Evolutionary conservation across 2,797 vertebrate genomes (phyloP).

Genomic region (Gymnodraco acuticeps): DNA sequence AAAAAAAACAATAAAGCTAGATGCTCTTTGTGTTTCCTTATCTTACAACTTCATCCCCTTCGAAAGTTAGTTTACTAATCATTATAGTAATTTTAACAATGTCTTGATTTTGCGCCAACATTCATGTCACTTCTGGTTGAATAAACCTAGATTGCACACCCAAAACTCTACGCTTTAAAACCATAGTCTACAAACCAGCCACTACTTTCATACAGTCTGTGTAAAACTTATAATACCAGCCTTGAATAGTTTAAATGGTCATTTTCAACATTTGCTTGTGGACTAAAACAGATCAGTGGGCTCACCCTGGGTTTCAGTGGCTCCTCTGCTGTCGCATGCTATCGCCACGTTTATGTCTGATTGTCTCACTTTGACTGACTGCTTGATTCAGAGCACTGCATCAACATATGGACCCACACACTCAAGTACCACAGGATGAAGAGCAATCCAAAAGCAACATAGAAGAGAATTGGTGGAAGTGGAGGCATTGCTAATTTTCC

Average conservation of each 20-base stretch:
- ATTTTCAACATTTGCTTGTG: no score
- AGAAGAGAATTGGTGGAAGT: constrained; percentile 67
- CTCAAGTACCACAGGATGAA: constrained; percentile 40
- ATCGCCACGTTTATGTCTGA: background rate
- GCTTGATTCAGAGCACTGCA: background rate
- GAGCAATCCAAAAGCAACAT: constrained; percentile 39
- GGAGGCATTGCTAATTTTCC: constrained; percentile 40
- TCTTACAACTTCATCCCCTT: no score
- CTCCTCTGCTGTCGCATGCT: constrained; percentile 38
- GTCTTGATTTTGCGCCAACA: no score
- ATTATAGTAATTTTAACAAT: no score
- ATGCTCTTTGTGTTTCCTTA: no score
- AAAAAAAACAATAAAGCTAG: no score
- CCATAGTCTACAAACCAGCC: no score
- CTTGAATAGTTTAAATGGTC: background rate
- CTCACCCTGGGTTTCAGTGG: constrained; percentile 34
- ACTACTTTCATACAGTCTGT: no score
- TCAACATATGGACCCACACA: background rate
- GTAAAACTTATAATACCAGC: background rate
- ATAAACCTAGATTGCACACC: no score
- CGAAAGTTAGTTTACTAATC: no score
- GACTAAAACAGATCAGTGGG: background rate
- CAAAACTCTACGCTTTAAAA: no score
- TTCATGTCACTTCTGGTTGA: no score
- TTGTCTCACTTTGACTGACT: background rate